These are phyloP conservation scores for Periophthalmodon schlosseri DNA, from an alignment of 2,113 vertebrate species.

Conservation along the genomic window DNA sequence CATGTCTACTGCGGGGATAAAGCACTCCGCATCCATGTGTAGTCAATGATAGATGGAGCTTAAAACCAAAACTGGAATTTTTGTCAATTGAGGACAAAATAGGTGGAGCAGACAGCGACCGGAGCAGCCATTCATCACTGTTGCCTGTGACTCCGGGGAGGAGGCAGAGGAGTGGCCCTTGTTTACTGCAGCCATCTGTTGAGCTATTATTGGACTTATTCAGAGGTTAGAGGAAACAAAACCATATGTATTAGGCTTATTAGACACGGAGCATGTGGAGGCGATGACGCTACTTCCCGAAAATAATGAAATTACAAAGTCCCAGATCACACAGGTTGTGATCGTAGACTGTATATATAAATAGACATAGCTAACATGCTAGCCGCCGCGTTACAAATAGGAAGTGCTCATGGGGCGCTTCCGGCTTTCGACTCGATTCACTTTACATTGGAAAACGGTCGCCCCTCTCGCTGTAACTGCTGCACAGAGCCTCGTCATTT, in stretches of 20 bases:
- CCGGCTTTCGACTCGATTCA: too few relatives aligned
- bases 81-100: constrained; percentile 66
- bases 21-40: constrained; percentile 30
- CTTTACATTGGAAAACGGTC: too few relatives aligned
- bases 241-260: neutral
- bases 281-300: too few relatives aligned
- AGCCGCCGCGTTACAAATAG: too few relatives aligned
- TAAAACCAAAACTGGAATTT: constrained; percentile 55
- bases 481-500: too few relatives aligned
- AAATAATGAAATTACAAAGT: too few relatives aligned
- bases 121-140: constrained; percentile 57
- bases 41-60: constrained; percentile 49
- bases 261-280: neutral
- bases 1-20: constrained; percentile 17
- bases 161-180: constrained; percentile 35
- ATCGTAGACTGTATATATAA: too few relatives aligned
- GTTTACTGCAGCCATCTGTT: constrained; percentile 58
- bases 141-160: constrained; percentile 42
- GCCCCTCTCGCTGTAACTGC: too few relatives aligned
- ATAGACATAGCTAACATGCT: too few relatives aligned
- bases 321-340: too few relatives aligned
- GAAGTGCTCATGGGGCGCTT: too few relatives aligned
- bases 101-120: constrained; percentile 53
- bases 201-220: constrained; percentile 38
- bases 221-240: constrained; percentile 6